Evolutionary conservation across 30 jellyfish, hydroid and myxozoan species (phyloP).

Genomic region (Chrysaora quinquecirrha): DNA sequence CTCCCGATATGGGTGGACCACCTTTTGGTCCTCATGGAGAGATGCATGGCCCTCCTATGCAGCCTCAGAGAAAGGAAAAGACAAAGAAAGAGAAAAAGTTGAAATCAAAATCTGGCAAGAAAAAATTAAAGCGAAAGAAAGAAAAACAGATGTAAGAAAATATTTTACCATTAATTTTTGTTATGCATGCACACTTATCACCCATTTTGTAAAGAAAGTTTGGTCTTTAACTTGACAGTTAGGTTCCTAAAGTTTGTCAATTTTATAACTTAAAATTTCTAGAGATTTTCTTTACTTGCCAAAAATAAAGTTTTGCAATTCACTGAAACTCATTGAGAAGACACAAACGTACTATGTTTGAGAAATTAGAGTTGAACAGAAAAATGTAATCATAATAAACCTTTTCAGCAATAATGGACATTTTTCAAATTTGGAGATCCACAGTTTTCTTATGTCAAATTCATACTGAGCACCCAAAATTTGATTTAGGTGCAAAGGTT

Average conservation of each 20-base stretch:
- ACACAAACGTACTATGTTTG: neutral
- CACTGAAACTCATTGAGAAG: no score
- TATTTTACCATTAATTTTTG: neutral
- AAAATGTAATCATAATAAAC: no score
- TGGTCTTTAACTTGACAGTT: neutral
- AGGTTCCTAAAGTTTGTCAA: neutral
- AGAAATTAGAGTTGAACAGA: no score
- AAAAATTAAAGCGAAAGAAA: neutral
- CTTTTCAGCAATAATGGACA: no score
- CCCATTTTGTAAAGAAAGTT: neutral
- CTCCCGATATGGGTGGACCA: neutral
- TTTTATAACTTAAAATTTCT: neutral
- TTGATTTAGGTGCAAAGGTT: no score
- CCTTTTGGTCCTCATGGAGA: neutral
- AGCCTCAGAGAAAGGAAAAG: neutral
- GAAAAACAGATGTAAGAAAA: neutral
- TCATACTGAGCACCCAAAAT: no score
- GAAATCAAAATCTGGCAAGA: neutral
- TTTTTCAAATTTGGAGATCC: no score
- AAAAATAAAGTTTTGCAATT: no score
- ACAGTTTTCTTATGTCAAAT: no score
- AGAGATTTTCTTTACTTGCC: neutral
- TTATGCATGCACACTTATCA: neutral
- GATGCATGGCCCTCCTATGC: neutral
- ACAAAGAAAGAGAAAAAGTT: neutral